Percentiles rank a stretch among this genome's conserved stretches.
Evolutionary conservation across 2,888 invertebrate genomes (phyloP).

Genomic region (Conchocele bisecta): DNA sequence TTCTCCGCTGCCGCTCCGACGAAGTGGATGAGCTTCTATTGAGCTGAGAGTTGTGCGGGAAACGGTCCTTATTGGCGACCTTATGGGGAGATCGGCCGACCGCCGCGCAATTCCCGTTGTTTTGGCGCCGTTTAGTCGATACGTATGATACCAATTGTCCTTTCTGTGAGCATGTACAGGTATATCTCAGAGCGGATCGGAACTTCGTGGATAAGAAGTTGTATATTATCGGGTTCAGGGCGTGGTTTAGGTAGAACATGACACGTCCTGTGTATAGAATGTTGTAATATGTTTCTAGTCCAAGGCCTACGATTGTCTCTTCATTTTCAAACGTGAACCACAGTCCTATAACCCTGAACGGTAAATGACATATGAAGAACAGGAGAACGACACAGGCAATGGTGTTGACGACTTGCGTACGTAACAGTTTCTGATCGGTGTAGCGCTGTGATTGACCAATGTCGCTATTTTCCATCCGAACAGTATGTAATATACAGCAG

Average conservation of each 20-base stretch:
- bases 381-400: slow-evolving; percentile 39
- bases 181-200: slow-evolving; percentile 76
- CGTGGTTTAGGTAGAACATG: slow-evolving; percentile 74
- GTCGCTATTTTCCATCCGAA: neutral
- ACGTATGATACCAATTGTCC: slow-evolving; percentile 28
- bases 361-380: slow-evolving; percentile 55
- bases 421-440: slow-evolving; percentile 2
- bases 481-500: slow-evolving; percentile 19
- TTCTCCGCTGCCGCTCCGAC: slow-evolving; percentile 27
- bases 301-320: slow-evolving; percentile 23
- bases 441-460: neutral
- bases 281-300: slow-evolving; percentile 41
- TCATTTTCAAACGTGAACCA: slow-evolving; percentile 44
- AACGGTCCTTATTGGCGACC: neutral
- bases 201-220: slow-evolving; percentile 58
- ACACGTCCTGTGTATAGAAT: slow-evolving; percentile 46
- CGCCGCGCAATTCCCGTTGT: neutral
- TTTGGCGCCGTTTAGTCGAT: neutral
- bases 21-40: slow-evolving; percentile 4
- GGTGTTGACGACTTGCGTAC: slow-evolving; percentile 48
- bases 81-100: neutral
- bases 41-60: neutral
- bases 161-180: slow-evolving; percentile 8
- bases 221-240: slow-evolving; percentile 58
- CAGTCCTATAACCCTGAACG: slow-evolving; percentile 46